Conservation (phyloP, 2,797 vertebrate genomes). For the Tympanoctomys barrerae region DNA sequence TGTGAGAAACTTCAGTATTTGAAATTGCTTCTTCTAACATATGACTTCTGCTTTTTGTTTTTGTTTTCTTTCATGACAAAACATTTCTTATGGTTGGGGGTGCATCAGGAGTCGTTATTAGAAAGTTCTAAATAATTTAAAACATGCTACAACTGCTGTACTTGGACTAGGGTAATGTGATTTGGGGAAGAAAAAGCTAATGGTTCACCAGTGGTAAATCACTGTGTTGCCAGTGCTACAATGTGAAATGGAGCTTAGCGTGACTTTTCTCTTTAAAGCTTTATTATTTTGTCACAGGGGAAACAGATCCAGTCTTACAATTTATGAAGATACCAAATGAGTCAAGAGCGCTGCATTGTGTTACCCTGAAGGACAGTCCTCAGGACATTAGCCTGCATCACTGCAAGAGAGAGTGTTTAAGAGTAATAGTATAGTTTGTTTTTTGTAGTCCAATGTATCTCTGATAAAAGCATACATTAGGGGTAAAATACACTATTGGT, state of each 20-base stretch:
- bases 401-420: slow-evolving; percentile 22
- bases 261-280: slow-evolving; percentile 24
- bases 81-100: neutral
- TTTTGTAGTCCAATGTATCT: neutral
- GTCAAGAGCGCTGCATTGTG: neutral
- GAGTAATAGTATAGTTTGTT: neutral
- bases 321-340: slow-evolving; percentile 9
- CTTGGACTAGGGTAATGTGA: neutral
- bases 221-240: neutral
- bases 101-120: neutral
- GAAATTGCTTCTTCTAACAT: slow-evolving; percentile 51
- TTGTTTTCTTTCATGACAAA: neutral
- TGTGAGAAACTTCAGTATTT: slow-evolving; percentile 45
- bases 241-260: neutral
- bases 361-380: neutral
- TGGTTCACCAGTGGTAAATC: neutral
- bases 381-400: neutral
- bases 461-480: neutral
- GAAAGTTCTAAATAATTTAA: slow-evolving; percentile 2
- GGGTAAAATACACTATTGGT: neutral
- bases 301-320: neutral
- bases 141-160: neutral
- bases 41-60: neutral
- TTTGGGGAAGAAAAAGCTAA: neutral
- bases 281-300: neutral